Percentiles rank a stretch among this genome's conserved stretches.
These are phyloP conservation scores for Heliconius congener DNA, from an alignment of 1,140 invertebrate species.

Conservation along the genomic window DNA sequence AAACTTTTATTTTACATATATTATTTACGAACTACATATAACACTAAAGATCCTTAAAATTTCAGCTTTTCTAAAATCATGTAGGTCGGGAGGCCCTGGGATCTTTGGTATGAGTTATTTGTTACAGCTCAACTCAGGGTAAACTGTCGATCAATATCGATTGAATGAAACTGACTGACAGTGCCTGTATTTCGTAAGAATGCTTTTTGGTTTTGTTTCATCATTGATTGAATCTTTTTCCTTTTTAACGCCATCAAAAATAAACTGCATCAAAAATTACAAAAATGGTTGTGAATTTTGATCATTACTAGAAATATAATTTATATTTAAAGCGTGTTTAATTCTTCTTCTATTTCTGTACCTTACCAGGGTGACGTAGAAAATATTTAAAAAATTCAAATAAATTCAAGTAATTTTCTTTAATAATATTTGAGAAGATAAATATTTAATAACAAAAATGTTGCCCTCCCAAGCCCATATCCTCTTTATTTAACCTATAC, in stretches of 20 bases:
- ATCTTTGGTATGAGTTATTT: not conserved
- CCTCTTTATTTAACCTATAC: too few relatives aligned
- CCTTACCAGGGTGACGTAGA: not conserved
- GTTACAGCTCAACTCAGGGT: not conserved
- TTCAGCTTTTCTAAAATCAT: too few relatives aligned
- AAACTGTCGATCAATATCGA: not conserved
- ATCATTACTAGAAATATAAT: not conserved
- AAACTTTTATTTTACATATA: too few relatives aligned
- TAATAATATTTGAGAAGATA: too few relatives aligned
- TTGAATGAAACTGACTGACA: not conserved
- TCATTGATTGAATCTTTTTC: constrained; percentile 3
- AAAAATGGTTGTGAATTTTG: not conserved
- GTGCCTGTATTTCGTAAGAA: not conserved
- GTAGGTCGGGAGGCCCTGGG: too few relatives aligned
- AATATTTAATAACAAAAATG: too few relatives aligned
- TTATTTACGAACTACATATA: too few relatives aligned
- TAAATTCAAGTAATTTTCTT: too few relatives aligned
- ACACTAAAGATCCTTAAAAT: too few relatives aligned
- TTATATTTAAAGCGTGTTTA: too few relatives aligned
- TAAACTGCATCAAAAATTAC: not conserved
- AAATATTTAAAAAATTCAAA: too few relatives aligned
- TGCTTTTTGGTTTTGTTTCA: not conserved
- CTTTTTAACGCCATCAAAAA: not conserved
- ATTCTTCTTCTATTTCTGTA: not conserved
- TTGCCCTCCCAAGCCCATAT: too few relatives aligned